Evolutionary conservation across 2,113 vertebrate species (phyloP).

Genomic region (Xyliphius kryptos): DNA sequence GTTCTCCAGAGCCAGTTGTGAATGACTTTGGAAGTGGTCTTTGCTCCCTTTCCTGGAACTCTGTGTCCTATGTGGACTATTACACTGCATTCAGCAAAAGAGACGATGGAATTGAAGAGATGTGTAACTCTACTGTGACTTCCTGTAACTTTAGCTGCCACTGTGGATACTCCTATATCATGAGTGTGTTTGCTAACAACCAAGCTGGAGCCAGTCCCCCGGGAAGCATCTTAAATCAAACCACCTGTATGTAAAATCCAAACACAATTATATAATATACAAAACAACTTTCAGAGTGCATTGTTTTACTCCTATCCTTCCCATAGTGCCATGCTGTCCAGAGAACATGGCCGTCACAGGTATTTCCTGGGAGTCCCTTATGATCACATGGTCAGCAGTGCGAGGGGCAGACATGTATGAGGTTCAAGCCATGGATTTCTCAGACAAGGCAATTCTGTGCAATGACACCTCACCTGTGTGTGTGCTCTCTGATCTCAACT

Average conservation of each 20-base stretch:
- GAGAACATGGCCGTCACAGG: constrained; percentile 55
- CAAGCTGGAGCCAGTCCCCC: constrained; percentile 73
- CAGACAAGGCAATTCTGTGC: constrained; percentile 57
- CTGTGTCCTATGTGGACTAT: constrained; percentile 57
- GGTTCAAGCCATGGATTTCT: constrained; percentile 58
- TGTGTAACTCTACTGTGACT: constrained; percentile 74
- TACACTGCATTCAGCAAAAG: constrained; percentile 78
- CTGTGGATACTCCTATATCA: constrained; percentile 83
- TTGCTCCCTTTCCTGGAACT: constrained; percentile 74
- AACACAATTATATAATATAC: too few relatives aligned
- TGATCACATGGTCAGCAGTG: constrained; percentile 71
- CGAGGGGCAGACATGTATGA: constrained; percentile 78
- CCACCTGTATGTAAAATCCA: constrained; percentile 66
- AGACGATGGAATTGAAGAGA: constrained; percentile 68
- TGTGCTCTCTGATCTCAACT: constrained; percentile 74
- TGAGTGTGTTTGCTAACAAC: constrained; percentile 80
- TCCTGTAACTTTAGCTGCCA: constrained; percentile 70
- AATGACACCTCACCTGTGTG: constrained; percentile 73
- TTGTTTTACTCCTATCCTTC: too few relatives aligned
- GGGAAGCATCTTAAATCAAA: constrained; percentile 73
- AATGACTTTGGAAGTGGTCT: constrained; percentile 60
- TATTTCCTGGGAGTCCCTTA: constrained; percentile 70
- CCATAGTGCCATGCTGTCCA: constrained; percentile 83
- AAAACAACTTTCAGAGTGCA: too few relatives aligned
- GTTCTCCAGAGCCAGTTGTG: constrained; percentile 70